Base-by-base conservation (phyloP, 2,888 invertebrate species). In the Lithophane semibrunnea region DNA sequence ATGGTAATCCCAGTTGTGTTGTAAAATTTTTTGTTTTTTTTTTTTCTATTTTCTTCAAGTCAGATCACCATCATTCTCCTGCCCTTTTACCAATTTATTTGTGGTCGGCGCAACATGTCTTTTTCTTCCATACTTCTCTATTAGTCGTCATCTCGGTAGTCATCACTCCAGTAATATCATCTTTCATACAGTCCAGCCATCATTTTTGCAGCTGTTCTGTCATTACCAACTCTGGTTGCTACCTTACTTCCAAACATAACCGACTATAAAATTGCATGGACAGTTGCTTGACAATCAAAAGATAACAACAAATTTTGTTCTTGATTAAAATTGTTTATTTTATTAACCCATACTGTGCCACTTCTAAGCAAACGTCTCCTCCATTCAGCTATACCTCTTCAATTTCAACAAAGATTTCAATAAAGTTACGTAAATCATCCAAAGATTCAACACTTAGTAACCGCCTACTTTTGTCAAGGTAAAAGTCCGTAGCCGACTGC, bases 221-320 rank as follows among this genome's bases (percentile, higher is more conserved):
- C 75, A 56, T 49, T 81, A 21, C 9, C 74, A 54, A 63, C 5
- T 58, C 12, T 54, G 21, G 73, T 29, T 29, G 52, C 61, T 80
- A 24, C 24, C 24, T 58, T 12, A 52, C n/a, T 75, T 13, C 9
- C 13, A 44, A 49, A 42, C n/a, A 13, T 68, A 56, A 56, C 8
- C 21, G 60, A 54, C 77, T 54, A 18, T 54, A 29, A 56, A 75
- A 60, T 13, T 54, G 9, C 58, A 66, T 77, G 77, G 77, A n/a
- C 58, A 42, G 5, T 29, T 65, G 12, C 18, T 58, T 65, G 7
- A 66, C 42, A 52, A 37, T 66, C 56, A 77, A 67, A 82, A 56
- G 61, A 29, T 77, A 61, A 67, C 4, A 56, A 2, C 1, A 67
- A 12, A n/a, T 52, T 49, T 64, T 18, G 68, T 63, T 49, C 21